A percentile compares a stretch with the other conserved stretches of the same genome.
These are phyloP conservation scores for Hypanus sabinus DNA, from an alignment of 2,113 vertebrate genomes.

Conservation along the genomic window DNA sequence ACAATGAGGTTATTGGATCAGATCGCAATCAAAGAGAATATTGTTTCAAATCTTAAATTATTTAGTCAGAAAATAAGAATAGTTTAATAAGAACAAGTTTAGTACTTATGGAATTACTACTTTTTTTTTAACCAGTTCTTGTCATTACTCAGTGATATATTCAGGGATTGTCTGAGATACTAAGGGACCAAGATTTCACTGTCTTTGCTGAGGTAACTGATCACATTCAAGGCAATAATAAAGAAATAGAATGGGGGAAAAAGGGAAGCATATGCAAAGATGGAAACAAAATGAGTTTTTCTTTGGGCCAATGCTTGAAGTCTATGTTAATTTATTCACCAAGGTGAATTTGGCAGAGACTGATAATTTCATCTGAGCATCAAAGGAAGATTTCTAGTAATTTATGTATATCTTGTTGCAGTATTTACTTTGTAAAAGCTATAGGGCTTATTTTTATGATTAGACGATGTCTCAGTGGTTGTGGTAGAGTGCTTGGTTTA, in stretches of 20 bases:
- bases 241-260: neutral
- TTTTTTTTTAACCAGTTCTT: neutral
- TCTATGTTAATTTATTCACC: neutral
- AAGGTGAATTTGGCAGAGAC: neutral
- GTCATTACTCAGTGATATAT: neutral
- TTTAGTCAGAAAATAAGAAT: neutral
- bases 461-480: neutral
- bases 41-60: neutral
- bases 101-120: neutral
- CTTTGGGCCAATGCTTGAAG: neutral
- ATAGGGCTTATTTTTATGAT: neutral
- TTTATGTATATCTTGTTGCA: neutral
- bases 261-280: neutral
- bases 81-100: no score
- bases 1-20: neutral
- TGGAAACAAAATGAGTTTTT: neutral
- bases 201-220: neutral
- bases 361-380: conserved; percentile 21
- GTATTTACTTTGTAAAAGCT: neutral
- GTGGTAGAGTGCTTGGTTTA: neutral
- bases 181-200: neutral
- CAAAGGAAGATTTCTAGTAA: neutral
- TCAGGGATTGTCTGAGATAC: neutral
- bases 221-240: neutral
- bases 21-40: neutral